These are phyloP conservation scores for Phalanger gymnotis DNA, from an alignment of 2,797 vertebrate species.

Conservation along the genomic window DNA sequence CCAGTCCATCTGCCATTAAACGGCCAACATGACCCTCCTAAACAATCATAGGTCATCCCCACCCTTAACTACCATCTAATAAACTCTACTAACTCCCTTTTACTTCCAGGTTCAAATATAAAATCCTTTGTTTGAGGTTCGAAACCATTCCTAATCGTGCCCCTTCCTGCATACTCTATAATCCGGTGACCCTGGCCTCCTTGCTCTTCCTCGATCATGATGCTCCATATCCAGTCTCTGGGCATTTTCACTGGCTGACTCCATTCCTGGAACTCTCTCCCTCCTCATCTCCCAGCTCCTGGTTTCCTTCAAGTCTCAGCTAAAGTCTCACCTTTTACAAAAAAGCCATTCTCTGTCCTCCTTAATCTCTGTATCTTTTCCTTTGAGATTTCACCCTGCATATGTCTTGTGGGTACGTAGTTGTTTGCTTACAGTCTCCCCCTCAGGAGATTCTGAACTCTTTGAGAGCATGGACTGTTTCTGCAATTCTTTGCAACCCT, in stretches of 20 bases:
- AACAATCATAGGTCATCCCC: background rate
- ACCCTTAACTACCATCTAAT: background rate
- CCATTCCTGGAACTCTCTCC: background rate
- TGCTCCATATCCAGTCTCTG: background rate
- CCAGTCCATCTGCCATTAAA: background rate
- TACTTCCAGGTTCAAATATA: background rate
- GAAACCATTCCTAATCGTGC: background rate
- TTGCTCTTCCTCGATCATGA: background rate
- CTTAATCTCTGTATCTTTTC: background rate
- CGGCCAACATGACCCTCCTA: background rate
- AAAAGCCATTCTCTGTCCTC: background rate
- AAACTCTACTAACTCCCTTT: background rate
- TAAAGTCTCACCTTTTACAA: background rate
- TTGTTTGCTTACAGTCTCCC: background rate
- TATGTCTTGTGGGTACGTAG: background rate
- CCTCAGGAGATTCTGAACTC: background rate
- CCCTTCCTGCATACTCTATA: background rate
- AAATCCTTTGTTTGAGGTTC: background rate
- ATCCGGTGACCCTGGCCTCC: background rate
- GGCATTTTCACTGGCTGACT: no score
- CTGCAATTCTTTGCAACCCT: background rate
- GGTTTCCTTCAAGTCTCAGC: background rate
- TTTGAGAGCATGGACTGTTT: background rate
- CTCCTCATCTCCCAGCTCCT: background rate
- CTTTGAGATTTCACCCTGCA: background rate